phyloP scores from a whole-genome alignment of 2,888 invertebrate species.

The Stomorhina lunata region DNA sequence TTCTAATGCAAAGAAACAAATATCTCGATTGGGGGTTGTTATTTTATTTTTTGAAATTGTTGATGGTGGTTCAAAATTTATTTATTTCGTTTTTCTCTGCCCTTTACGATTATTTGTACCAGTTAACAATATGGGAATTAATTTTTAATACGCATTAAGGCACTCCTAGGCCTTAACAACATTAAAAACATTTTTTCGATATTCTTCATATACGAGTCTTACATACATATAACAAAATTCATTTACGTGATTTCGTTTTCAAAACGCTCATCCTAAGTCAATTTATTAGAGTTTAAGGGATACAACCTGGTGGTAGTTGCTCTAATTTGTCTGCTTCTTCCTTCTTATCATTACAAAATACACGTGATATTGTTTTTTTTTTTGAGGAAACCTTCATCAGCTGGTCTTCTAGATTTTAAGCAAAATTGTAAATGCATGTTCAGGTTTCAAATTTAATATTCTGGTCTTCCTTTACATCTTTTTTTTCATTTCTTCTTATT shows the following conservation, averaged over 20 bases:
- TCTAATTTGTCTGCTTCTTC: constrained; percentile 32
- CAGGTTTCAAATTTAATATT: constrained; percentile 36
- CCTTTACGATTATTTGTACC: constrained; percentile 44
- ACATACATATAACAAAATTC: neutral
- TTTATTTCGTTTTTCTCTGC: constrained; percentile 10
- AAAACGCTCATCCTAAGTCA: neutral
- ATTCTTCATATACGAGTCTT: neutral
- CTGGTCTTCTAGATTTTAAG: constrained; percentile 56
- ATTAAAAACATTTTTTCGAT: neutral
- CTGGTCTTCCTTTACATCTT: constrained; percentile 7
- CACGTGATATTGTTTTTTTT: constrained; percentile 58
- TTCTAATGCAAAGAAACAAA: neutral
- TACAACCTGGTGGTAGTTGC: neutral
- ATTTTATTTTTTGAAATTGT: constrained; percentile 21
- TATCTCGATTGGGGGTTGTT: constrained; percentile 47
- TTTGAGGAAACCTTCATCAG: constrained; percentile 47
- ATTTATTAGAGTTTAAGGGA: constrained; percentile 7
- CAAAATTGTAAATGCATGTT: constrained; percentile 54
- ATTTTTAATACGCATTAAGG: constrained; percentile 63
- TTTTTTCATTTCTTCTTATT: neutral
- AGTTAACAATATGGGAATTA: constrained; percentile 63
- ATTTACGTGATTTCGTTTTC: neutral
- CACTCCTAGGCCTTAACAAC: neutral
- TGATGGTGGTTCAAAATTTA: constrained; percentile 50
- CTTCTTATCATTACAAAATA: constrained; percentile 23